Evolutionary conservation across 2,888 invertebrate species (phyloP).

Genomic region (Argyra leucocephala): DNA sequence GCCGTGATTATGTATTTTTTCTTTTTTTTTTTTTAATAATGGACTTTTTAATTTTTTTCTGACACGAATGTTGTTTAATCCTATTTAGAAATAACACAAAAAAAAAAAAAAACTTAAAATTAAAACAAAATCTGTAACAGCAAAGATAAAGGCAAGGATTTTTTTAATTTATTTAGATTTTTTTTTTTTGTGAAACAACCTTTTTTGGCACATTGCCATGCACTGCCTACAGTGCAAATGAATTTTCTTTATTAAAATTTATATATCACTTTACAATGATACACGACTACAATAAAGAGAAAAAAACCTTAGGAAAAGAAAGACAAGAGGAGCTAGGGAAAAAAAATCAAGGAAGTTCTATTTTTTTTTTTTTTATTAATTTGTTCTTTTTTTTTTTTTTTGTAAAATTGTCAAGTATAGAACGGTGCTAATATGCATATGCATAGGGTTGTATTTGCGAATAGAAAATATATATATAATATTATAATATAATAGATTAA

Average conservation of each 20-base stretch:
- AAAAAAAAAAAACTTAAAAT: not conserved
- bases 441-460: too few relatives aligned
- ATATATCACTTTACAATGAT: conserved; percentile 17
- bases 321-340: too few relatives aligned
- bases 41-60: not conserved
- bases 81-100: not conserved
- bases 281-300: not conserved
- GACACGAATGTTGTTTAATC: not conserved
- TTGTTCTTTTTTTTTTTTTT: too few relatives aligned
- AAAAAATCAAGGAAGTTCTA: too few relatives aligned
- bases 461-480: too few relatives aligned
- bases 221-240: conserved; percentile 30
- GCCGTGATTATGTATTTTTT: not conserved
- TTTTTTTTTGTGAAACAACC: conserved; percentile 21
- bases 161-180: not conserved
- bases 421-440: too few relatives aligned
- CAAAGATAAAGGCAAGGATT: not conserved
- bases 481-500: too few relatives aligned
- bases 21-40: not conserved
- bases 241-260: conserved; percentile 28
- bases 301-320: not conserved
- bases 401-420: too few relatives aligned
- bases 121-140: not conserved
- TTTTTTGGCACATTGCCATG: conserved; percentile 30
- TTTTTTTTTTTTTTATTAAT: too few relatives aligned